phyloP scores from a whole-genome alignment of 1,140 invertebrate genomes.

The Conus ventricosus region DNA sequence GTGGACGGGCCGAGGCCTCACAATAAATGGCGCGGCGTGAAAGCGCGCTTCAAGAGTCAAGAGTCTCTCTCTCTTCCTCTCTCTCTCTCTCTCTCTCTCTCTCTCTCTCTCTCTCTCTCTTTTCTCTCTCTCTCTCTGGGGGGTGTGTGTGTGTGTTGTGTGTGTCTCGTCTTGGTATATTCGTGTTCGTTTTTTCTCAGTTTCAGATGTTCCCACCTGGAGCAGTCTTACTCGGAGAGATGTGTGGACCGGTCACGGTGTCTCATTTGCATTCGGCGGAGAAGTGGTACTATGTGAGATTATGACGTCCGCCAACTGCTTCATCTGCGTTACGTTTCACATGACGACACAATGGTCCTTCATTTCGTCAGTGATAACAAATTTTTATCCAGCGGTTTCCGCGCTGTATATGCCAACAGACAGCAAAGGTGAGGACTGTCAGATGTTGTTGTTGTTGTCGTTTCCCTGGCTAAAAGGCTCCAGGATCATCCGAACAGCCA shows the following conservation, averaged over 20 bases:
- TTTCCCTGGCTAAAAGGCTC: too few species aligned
- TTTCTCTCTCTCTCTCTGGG: neutral
- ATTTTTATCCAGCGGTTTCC: slow-evolving; percentile 22
- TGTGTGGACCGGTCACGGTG: slow-evolving; percentile 33
- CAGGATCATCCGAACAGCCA: too few species aligned
- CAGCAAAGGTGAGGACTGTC: slow-evolving; percentile 16
- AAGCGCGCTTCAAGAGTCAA: too few species aligned
- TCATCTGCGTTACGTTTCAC: neutral
- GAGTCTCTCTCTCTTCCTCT: neutral
- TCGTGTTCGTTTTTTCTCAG: neutral
- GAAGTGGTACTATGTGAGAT: slow-evolving; percentile 7
- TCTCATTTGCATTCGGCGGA: neutral
- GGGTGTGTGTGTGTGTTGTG: neutral
- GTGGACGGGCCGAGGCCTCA: too few species aligned
- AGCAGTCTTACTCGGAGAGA: slow-evolving; percentile 14
- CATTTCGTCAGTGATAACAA: slow-evolving; percentile 41
- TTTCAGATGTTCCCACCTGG: slow-evolving; percentile 35
- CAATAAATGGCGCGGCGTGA: too few species aligned
- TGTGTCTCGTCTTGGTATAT: neutral
- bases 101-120: neutral
- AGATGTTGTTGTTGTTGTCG: too few species aligned
- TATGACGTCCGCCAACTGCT: slow-evolving; percentile 4
- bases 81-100: neutral
- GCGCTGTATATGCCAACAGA: slow-evolving; percentile 20
- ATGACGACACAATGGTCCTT: slow-evolving; percentile 11